These are phyloP conservation scores for Sarcophilus harrisii DNA, from an alignment of 2,797 vertebrate genomes.

Conservation along the genomic window DNA sequence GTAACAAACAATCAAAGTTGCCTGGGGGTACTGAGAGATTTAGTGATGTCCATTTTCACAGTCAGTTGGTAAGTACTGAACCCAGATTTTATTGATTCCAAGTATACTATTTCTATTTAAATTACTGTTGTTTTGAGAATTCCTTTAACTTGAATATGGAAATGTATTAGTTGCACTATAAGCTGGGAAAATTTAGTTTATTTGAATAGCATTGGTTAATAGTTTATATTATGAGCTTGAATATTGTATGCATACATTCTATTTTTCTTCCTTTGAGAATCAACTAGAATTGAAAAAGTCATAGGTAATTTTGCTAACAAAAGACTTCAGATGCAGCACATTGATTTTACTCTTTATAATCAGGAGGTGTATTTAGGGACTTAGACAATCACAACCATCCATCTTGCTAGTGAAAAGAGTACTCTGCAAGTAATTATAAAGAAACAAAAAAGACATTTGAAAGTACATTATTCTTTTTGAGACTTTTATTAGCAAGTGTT, in stretches of 20 bases:
- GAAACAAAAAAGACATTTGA: conserved; percentile 1
- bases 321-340: neutral
- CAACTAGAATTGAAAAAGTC: neutral
- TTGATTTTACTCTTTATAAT: conserved; percentile 13
- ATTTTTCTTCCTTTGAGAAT: neutral
- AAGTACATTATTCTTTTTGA: conserved; percentile 6
- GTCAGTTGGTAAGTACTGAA: neutral
- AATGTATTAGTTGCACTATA: neutral
- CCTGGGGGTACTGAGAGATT: neutral
- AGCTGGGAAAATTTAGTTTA: neutral
- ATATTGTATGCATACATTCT: neutral
- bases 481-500: neutral
- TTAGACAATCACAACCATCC: neutral
- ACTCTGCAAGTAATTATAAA: neutral
- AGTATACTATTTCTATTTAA: neutral
- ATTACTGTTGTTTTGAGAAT: neutral
- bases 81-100: neutral
- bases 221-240: neutral
- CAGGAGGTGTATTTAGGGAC: conserved; percentile 24
- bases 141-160: neutral
- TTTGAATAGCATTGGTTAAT: neutral
- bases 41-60: neutral
- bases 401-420: conserved; percentile 11
- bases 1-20: neutral
- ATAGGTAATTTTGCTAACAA: neutral